Conservation (phyloP, 2,113 vertebrate species). For the Tachysurus vachellii region DNA sequence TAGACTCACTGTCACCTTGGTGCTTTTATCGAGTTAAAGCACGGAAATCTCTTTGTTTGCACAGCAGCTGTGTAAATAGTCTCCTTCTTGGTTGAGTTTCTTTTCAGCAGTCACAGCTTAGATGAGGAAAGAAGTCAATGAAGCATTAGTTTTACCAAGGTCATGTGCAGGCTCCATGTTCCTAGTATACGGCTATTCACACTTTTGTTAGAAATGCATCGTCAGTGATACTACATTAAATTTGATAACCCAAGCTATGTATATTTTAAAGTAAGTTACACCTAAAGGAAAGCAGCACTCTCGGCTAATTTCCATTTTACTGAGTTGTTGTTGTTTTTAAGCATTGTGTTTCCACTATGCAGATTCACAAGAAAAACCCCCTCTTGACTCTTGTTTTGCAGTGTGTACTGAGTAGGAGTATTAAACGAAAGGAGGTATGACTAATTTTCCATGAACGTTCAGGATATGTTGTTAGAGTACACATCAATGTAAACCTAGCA, state of each 20-base stretch:
- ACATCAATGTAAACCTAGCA: slow-evolving; percentile 8
- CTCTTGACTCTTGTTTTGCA: not conserved
- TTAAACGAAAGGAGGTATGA: not conserved
- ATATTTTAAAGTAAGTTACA: not conserved
- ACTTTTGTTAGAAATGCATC: not conserved
- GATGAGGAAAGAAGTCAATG: not conserved
- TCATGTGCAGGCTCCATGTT: not conserved
- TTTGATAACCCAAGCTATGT: not conserved
- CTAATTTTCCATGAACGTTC: slow-evolving; percentile 37
- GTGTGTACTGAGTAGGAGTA: not conserved
- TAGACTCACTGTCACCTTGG: not conserved
- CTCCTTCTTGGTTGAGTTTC: not conserved
- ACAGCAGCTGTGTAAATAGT: slow-evolving; percentile 20
- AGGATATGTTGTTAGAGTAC: slow-evolving; percentile 51
- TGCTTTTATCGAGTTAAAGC: slow-evolving; percentile 8
- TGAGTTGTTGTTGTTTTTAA: not conserved
- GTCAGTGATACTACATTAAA: not conserved
- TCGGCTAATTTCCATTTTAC: not conserved
- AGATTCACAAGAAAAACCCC: not conserved
- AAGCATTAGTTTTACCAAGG: not conserved
- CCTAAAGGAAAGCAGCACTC: not conserved
- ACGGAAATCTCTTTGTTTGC: slow-evolving; percentile 10
- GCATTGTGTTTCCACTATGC: not conserved
- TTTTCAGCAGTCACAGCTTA: not conserved
- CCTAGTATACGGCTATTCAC: not conserved